A percentile compares a stretch with the other conserved stretches of the same genome.
Conservation (phyloP, 2,113 vertebrate species). For the Alligator sinensis region DNA sequence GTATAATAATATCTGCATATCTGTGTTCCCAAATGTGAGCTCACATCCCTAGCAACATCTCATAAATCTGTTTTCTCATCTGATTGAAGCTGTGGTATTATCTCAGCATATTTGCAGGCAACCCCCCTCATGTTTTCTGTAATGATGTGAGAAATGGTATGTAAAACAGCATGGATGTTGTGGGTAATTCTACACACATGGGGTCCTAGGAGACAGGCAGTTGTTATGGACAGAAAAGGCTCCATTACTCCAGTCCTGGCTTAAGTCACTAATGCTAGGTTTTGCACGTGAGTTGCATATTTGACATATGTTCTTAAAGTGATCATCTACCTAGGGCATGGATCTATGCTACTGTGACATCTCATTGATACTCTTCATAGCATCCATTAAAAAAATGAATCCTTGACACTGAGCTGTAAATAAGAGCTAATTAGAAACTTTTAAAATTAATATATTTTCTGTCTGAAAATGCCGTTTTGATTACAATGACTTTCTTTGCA, state of each 20-base stretch:
- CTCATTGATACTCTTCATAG: background rate
- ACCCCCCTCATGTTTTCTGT: background rate
- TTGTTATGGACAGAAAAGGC: background rate
- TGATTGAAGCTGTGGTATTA: background rate
- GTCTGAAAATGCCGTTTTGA: too few species aligned
- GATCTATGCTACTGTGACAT: background rate
- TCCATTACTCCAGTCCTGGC: background rate
- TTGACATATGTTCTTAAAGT: background rate
- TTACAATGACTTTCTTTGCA: too few species aligned
- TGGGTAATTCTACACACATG: background rate
- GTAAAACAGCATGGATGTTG: background rate
- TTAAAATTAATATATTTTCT: too few species aligned
- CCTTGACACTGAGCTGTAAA: background rate
- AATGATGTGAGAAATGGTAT: background rate
- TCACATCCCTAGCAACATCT: background rate
- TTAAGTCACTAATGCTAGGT: background rate
- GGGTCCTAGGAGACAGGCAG: background rate
- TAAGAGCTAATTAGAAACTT: too few species aligned
- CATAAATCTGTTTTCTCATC: background rate
- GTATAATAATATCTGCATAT: background rate
- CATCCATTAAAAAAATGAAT: background rate
- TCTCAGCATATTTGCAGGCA: too few species aligned
- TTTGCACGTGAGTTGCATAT: background rate
- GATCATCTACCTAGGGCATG: background rate
- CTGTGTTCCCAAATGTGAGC: background rate